A percentile compares a stretch with the other conserved stretches of the same genome.
phyloP scores from a whole-genome alignment of 2,888 invertebrate genomes.

The Homarus gammarus region DNA sequence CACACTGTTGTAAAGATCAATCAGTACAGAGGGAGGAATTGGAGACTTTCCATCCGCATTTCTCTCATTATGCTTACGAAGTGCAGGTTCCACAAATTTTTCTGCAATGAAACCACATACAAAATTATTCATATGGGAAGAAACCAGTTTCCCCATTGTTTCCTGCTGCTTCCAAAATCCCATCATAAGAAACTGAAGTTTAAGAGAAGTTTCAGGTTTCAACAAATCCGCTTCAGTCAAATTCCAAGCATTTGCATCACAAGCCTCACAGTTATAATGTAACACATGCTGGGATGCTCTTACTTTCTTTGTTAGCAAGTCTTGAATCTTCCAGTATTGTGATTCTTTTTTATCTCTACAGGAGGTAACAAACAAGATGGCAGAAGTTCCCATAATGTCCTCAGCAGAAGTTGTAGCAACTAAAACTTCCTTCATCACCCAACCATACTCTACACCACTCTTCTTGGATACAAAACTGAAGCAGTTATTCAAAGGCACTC shows the following conservation, averaged over 20 bases:
- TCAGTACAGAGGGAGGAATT: constrained; percentile 16
- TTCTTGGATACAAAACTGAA: constrained; percentile 45
- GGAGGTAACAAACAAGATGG: constrained; percentile 28
- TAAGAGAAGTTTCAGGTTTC: constrained; percentile 46
- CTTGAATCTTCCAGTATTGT: neutral
- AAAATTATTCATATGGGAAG: constrained; percentile 34
- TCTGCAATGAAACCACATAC: constrained; percentile 21
- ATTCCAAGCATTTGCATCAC: constrained; percentile 17
- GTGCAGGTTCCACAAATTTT: constrained; percentile 38
- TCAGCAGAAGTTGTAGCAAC: neutral
- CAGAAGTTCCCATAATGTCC: constrained; percentile 32
- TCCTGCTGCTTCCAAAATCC: constrained; percentile 38
- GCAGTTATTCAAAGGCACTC: neutral
- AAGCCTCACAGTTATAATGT: neutral
- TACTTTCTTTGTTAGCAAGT: neutral
- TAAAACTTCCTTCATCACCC: constrained; percentile 11
- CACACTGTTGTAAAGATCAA: constrained; percentile 58
- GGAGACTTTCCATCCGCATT: constrained; percentile 42
- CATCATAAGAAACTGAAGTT: constrained; percentile 29
- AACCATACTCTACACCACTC: constrained; percentile 55
- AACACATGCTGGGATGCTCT: constrained; percentile 4
- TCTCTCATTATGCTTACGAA: constrained; percentile 36
- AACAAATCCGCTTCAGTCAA: constrained; percentile 50
- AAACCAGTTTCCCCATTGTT: neutral
- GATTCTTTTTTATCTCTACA: neutral